phyloP scores from a whole-genome alignment of 1,140 invertebrate genomes.

The Lepidostoma basale region DNA sequence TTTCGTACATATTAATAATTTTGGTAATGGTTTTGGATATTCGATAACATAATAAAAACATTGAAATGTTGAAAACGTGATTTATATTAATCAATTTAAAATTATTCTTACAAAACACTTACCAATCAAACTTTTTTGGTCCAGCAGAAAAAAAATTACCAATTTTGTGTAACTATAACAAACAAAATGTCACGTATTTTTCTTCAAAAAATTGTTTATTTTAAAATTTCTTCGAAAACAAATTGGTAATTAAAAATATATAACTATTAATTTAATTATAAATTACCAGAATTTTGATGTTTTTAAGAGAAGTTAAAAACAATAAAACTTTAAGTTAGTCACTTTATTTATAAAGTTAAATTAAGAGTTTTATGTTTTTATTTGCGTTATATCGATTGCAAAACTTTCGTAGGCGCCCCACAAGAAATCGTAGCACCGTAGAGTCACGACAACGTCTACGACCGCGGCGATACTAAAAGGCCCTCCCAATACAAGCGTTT shows the following conservation, averaged over 20 bases:
- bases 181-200: background rate
- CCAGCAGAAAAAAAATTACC: too few species aligned
- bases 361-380: too few species aligned
- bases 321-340: too few species aligned
- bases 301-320: too few species aligned
- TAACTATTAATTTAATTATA: background rate
- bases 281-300: background rate
- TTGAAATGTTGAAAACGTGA: too few species aligned
- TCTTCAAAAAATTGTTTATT: background rate
- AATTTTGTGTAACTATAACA: background rate
- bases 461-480: slow-evolving; percentile 10
- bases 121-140: too few species aligned
- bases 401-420: background rate
- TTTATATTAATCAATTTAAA: too few species aligned
- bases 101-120: too few species aligned
- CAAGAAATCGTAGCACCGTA: background rate
- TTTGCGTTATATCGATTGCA: slow-evolving; percentile 7
- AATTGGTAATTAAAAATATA: background rate
- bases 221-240: background rate
- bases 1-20: too few species aligned
- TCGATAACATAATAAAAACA: too few species aligned
- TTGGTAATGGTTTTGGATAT: too few species aligned
- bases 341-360: too few species aligned
- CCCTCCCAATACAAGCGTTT: background rate
- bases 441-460: slow-evolving; percentile 8